phyloP scores from a whole-genome alignment of 2,888 invertebrate species.

The Athrips mouffetella region DNA sequence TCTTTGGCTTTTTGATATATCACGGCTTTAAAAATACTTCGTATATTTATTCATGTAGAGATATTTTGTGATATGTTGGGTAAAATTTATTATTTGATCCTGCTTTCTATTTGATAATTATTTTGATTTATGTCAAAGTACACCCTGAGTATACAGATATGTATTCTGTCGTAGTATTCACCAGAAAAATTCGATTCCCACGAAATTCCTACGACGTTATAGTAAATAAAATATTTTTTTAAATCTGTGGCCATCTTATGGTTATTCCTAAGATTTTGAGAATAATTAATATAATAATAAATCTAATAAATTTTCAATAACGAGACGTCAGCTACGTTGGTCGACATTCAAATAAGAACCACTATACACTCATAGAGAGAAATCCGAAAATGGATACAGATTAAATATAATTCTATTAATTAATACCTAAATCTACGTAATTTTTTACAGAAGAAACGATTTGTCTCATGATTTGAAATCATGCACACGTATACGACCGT shows the following conservation, averaged over 20 bases:
- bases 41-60: conserved; percentile 41
- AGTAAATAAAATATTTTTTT: conserved; percentile 73
- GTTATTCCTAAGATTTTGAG: conserved; percentile 70
- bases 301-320: conserved; percentile 77
- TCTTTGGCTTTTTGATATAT: conserved; percentile 77
- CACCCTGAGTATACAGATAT: conserved; percentile 74
- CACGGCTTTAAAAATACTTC: conserved; percentile 67
- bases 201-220: conserved; percentile 70
- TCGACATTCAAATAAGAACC: conserved; percentile 77
- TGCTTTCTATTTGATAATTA: conserved; percentile 38
- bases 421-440: conserved; percentile 71
- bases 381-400: conserved; percentile 76
- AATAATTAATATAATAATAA: conserved; percentile 55
- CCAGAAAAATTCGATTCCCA: conserved; percentile 57
- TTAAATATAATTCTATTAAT: conserved; percentile 76
- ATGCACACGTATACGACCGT: conserved; percentile 76
- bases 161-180: conserved; percentile 42
- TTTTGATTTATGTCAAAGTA: conserved; percentile 25
- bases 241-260: conserved; percentile 76
- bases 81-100: conserved; percentile 24
- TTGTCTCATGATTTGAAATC: conserved; percentile 73
- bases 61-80: conserved; percentile 70
- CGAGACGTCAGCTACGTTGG: conserved; percentile 76
- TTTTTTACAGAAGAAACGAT: conserved; percentile 73
- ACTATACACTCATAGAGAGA: conserved; percentile 78